Evolutionary conservation across 2,888 invertebrate genomes (phyloP), one percentile per base, ranked within the genome.

Genomic region (Phasia obesa): DNA sequence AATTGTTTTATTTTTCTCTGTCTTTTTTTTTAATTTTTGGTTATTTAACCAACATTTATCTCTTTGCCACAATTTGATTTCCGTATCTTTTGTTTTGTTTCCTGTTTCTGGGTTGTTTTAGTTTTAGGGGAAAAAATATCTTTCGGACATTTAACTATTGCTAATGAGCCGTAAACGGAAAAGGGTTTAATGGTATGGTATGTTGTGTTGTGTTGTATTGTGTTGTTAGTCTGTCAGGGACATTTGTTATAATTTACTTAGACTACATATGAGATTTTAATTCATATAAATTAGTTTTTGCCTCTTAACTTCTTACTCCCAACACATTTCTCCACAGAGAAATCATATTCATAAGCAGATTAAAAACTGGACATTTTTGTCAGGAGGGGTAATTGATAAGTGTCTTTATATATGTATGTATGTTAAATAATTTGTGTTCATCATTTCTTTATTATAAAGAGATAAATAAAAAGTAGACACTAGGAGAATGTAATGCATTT

Each of bases 161-260:
- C 75, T 83, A 83, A 83, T 83, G 83, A 73, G 83, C 60, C 60
- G 21, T 76, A 67, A 76, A 81, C 15, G 44, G 11, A 53, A 71
- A 83, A 77, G 83, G 79, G 79, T 84, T 84, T 5, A n/a, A n/a
- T n/a, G n/a, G n/a, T n/a, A n/a, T n/a, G n/a, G n/a, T n/a, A n/a
- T 62, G n/a, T n/a, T n/a, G n/a, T n/a, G n/a, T n/a, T n/a, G n/a
- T n/a, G 71, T 42, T 42, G 3, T 49, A 27, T 15, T 67, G 23
- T 53, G 53, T 69, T 76, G 74, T 67, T 64, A 49, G 67, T 69
- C 86, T 86, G 85, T 85, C 86, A 86, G 77, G 84, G 85, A 84
- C 86, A 86, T 85, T 86, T 85, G 85, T 86, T 86, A 85, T 86
- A 82, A 85, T 86, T 85, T 86, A 84, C 81, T 86, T 74, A 81